Evolutionary conservation across 2,888 invertebrate species (phyloP).

Genomic region (Sphaerophoria taeniata): DNA sequence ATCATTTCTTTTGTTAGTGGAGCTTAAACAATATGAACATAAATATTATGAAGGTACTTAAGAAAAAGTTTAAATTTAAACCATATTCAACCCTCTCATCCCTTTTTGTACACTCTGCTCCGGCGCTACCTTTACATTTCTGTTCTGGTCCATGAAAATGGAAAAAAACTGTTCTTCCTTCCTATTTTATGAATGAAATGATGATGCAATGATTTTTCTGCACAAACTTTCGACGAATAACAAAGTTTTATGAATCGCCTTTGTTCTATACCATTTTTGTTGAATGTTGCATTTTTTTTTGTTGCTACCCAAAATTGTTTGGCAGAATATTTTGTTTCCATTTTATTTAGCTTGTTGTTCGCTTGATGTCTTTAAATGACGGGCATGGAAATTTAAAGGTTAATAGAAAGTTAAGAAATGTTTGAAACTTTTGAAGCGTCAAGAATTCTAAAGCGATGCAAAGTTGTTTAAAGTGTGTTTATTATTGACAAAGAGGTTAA

Average conservation of each 20-base stretch:
- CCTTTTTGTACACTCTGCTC: background rate
- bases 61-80: background rate
- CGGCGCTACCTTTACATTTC: background rate
- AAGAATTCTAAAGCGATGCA: background rate
- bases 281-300: conserved; percentile 15
- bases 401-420: conserved; percentile 18
- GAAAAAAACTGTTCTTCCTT: background rate
- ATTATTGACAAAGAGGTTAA: background rate
- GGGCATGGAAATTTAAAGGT: conserved; percentile 16
- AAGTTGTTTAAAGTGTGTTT: background rate
- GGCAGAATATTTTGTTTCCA: background rate
- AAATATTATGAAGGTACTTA: conserved; percentile 13
- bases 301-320: background rate
- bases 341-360: no score
- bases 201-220: conserved; percentile 42
- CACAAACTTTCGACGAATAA: conserved; percentile 28
- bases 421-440: background rate
- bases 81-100: no score
- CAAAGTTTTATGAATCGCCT: conserved; percentile 27
- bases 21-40: conserved; percentile 19
- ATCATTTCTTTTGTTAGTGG: background rate
- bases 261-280: background rate
- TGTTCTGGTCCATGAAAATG: background rate
- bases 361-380: conserved; percentile 3
- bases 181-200: conserved; percentile 21